Base-by-base conservation (phyloP, 1,140 invertebrate species). In the Zaprionus capensis region DNA sequence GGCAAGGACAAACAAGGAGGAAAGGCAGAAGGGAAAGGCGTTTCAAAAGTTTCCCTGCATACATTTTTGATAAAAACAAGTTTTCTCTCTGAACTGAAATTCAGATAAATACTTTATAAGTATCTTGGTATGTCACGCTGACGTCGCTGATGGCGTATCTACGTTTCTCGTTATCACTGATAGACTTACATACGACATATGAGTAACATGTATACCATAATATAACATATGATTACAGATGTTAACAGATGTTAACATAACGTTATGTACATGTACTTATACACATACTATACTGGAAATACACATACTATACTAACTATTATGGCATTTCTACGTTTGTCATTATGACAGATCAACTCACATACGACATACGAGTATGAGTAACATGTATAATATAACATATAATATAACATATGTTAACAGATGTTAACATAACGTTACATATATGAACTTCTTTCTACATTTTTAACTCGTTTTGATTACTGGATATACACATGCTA, bases 21-120 rank as follows among this genome's bases (percentile, higher is more conserved):
- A 28, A 15, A 24, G 11, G 51, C 9, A 34, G 9, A 34, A 34
- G 9, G 34, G 51, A 11, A 24, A 53, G 58, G 41, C 63, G 31
- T 56, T 56, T 66, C 34, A 36, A 41, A 65, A 55, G 34, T 15
- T 56, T 53, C 15, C 31, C 63, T 24, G 28, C 56, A 82, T 31
- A 55, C 41, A 46, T 67, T 56, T 78, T 31, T 53, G 58, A 73
- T 55, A 66, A 64, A 61, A 57, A 62, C 31, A 15, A 44, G 24
- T 62, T 31, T 63, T 36, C 17, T 12, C 20, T 14, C 12, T 24
- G 4, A 24, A 24, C 46, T 51, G 46, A 51, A 51, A 51, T 9
- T 3, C 46, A 22, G 9, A 51, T 22, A 51, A 51, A 22, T 24
- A 20, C 11, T 46, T 46, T 4, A 14, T 22, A 49, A 46, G n/a